A percentile compares a stretch with the other conserved stretches of the same genome.
These are phyloP conservation scores for Amorpha juglandis DNA, from an alignment of 2,888 invertebrate species.

Conservation along the genomic window DNA sequence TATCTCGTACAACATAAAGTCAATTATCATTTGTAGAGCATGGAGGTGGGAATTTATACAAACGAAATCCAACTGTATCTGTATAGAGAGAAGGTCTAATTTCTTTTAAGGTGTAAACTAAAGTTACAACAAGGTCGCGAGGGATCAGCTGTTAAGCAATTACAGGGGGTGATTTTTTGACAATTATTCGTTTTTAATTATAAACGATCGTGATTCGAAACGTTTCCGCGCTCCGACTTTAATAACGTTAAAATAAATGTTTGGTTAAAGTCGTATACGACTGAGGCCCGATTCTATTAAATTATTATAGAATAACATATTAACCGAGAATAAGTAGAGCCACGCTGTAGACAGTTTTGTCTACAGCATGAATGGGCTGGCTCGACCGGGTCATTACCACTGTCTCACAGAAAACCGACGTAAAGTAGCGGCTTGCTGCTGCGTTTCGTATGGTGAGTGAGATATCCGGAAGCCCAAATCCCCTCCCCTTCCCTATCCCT, in stretches of 20 bases:
- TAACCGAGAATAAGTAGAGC: no score
- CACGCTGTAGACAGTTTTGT: no score
- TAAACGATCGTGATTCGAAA: constrained; percentile 4
- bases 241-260: neutral
- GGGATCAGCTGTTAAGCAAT: constrained; percentile 40
- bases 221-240: neutral
- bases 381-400: no score
- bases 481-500: no score
- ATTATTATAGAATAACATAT: no score
- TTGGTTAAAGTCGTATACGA: no score
- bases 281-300: no score
- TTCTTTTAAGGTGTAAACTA: neutral
- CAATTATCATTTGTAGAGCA: neutral
- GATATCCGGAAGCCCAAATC: no score
- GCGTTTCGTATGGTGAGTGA: no score
- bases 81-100: neutral
- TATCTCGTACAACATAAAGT: neutral
- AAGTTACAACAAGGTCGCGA: constrained; percentile 26
- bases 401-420: no score
- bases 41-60: neutral
- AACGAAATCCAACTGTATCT: neutral
- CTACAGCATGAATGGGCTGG: no score
- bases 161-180: constrained; percentile 34
- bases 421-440: no score
- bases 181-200: constrained; percentile 34